phyloP scores from a whole-genome alignment of 2,888 invertebrate species.

The Nymphalis polychloros region DNA sequence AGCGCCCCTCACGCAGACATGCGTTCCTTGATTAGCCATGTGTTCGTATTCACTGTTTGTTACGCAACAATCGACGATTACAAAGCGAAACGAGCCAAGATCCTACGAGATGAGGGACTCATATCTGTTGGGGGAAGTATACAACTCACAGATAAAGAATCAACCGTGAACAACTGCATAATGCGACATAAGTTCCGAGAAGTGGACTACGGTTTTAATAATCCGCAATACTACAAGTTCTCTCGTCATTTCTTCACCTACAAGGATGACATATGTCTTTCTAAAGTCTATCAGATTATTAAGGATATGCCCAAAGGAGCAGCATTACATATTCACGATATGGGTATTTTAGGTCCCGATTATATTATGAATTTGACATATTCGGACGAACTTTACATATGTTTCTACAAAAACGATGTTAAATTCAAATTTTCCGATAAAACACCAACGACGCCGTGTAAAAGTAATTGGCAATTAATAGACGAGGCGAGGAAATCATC shows the following conservation, averaged over 20 bases:
- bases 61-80: constrained; percentile 51
- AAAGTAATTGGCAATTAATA: constrained; percentile 71
- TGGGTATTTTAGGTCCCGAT: constrained; percentile 83
- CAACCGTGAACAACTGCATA: constrained; percentile 78
- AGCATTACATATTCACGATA: constrained; percentile 86
- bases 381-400: constrained; percentile 82
- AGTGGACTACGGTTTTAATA: constrained; percentile 75
- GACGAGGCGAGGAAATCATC: constrained; percentile 64
- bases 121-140: constrained; percentile 77
- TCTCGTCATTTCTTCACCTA: constrained; percentile 85
- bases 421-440: constrained; percentile 57
- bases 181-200: constrained; percentile 82
- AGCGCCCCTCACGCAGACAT: constrained; percentile 33
- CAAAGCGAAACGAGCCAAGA: constrained; percentile 58
- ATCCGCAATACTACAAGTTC: constrained; percentile 83
- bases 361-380: constrained; percentile 85
- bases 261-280: constrained; percentile 80
- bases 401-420: constrained; percentile 51
- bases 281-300: constrained; percentile 85
- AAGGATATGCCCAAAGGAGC: constrained; percentile 88
- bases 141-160: constrained; percentile 73
- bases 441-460: constrained; percentile 49
- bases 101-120: constrained; percentile 74
- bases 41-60: constrained; percentile 42
- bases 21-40: constrained; percentile 37